Percentiles rank a stretch among this genome's conserved stretches.
phyloP scores from a whole-genome alignment of 2,888 invertebrate genomes.

The Synanthedon myopaeformis region DNA sequence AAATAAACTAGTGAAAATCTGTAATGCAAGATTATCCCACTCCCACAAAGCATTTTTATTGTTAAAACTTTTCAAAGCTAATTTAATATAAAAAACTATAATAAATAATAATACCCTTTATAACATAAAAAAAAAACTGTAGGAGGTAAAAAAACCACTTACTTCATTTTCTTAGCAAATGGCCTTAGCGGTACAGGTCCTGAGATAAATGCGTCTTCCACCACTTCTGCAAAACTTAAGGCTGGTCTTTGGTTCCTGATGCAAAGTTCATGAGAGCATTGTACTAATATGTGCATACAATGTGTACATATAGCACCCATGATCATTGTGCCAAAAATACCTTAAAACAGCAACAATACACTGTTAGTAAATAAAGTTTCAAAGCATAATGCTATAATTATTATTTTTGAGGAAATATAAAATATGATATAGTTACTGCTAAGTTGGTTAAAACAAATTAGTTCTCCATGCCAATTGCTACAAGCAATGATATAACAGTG shows the following conservation, averaged over 20 bases:
- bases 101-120: neutral
- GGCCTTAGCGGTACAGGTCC: constrained; percentile 76
- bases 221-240: constrained; percentile 84
- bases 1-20: too few relatives aligned
- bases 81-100: neutral
- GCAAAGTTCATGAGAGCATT: constrained; percentile 81
- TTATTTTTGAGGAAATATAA: too few relatives aligned
- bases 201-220: constrained; percentile 79
- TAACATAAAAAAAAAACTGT: neutral
- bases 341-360: constrained; percentile 59
- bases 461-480: too few relatives aligned
- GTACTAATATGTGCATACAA: constrained; percentile 89
- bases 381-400: too few relatives aligned
- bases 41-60: too few relatives aligned
- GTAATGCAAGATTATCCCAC: too few relatives aligned
- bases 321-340: constrained; percentile 81
- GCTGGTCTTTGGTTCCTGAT: constrained; percentile 76
- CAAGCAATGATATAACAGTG: too few relatives aligned
- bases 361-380: too few relatives aligned
- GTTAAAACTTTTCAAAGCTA: neutral
- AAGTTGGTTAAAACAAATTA: too few relatives aligned
- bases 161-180: constrained; percentile 74
- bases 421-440: too few relatives aligned
- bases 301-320: constrained; percentile 92
- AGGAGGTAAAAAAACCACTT: constrained; percentile 22